Evolutionary conservation across 1,140 invertebrate genomes (phyloP).

Genomic region (Eufriesea mexicana): DNA sequence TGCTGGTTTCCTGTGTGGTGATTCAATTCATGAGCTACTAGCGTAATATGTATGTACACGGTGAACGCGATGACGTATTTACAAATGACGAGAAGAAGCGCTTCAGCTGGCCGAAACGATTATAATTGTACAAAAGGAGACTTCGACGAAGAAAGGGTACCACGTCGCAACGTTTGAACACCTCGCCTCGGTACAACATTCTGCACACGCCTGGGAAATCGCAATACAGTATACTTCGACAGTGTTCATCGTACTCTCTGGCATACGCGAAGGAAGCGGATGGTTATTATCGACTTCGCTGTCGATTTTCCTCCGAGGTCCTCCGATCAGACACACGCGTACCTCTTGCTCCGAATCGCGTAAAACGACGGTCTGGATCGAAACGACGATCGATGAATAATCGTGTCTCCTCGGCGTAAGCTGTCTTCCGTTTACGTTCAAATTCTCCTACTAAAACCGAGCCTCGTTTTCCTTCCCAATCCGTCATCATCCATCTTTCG

Average conservation of each 20-base stretch:
- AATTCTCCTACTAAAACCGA: neutral
- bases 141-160: constrained; percentile 27
- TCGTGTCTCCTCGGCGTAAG: neutral
- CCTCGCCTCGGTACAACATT: neutral
- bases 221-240: too few species aligned
- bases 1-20: neutral
- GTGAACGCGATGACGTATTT: constrained; percentile 55
- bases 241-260: too few species aligned
- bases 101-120: constrained; percentile 29
- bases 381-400: too few species aligned
- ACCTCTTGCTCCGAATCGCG: neutral
- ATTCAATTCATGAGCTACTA: constrained; percentile 21
- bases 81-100: constrained; percentile 58
- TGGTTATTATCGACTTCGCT: too few species aligned
- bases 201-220: neutral
- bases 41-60: constrained; percentile 47
- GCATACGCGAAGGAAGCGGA: too few species aligned
- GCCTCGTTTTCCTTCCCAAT: neutral
- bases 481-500: too few species aligned
- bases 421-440: neutral
- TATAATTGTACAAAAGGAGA: constrained; percentile 29
- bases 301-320: neutral
- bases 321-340: neutral
- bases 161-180: neutral
- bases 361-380: constrained; percentile 1